These are phyloP conservation scores for Drosophila monieri DNA, from an alignment of 2,888 invertebrate species.

Conservation along the genomic window DNA sequence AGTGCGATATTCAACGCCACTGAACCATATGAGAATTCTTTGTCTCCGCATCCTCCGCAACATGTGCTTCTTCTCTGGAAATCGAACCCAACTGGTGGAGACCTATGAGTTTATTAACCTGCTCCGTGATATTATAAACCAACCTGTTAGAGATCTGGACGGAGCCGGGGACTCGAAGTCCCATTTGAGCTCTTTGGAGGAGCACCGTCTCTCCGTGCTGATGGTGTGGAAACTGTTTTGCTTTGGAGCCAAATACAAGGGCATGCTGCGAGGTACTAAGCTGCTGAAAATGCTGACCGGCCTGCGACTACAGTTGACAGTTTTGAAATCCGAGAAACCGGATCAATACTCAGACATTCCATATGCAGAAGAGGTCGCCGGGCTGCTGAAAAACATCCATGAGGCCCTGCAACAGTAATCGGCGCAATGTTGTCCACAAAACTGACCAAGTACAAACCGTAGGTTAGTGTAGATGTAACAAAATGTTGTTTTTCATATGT, in stretches of 20 bases:
- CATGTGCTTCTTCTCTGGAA: slow-evolving; percentile 80
- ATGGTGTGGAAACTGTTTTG: slow-evolving; percentile 81
- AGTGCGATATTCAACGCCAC: slow-evolving; percentile 58
- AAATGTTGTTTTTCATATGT: slow-evolving; percentile 14
- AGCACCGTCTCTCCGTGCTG: slow-evolving; percentile 74
- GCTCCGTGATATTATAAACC: slow-evolving; percentile 62
- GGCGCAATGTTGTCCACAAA: background rate
- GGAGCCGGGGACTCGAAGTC: background rate
- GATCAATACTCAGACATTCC: slow-evolving; percentile 30
- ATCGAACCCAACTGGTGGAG: slow-evolving; percentile 74
- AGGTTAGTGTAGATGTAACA: slow-evolving; percentile 11
- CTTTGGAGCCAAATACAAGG: slow-evolving; percentile 79
- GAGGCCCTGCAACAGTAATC: slow-evolving; percentile 31
- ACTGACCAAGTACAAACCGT: slow-evolving; percentile 29
- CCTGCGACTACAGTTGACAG: slow-evolving; percentile 60
- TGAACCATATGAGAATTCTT: slow-evolving; percentile 56
- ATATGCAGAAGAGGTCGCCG: slow-evolving; percentile 41
- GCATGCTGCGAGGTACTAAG: slow-evolving; percentile 78
- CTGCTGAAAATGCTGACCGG: slow-evolving; percentile 67
- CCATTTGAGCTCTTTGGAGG: slow-evolving; percentile 62
- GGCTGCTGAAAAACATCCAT: slow-evolving; percentile 26
- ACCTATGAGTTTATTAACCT: slow-evolving; percentile 69
- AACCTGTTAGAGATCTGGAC: slow-evolving; percentile 26
- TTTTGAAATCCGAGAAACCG: slow-evolving; percentile 36
- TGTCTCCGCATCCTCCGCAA: slow-evolving; percentile 81